phyloP scores from a whole-genome alignment of 2,113 vertebrate species.

The Rhea pennata region DNA sequence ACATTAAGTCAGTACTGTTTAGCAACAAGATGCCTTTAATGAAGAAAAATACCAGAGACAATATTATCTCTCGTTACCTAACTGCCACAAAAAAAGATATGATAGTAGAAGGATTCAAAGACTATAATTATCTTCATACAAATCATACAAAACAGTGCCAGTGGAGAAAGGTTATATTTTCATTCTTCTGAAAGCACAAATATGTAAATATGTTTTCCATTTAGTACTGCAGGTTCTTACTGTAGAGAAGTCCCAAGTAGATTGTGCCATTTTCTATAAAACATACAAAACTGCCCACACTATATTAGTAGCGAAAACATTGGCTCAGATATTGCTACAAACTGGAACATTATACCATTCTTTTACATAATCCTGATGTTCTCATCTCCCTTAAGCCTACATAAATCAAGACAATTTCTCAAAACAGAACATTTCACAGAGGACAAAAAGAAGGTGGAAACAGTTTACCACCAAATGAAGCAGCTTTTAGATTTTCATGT shows the following conservation, averaged over 20 bases:
- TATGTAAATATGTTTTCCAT: background rate
- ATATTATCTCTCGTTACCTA: background rate
- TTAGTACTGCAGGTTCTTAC: background rate
- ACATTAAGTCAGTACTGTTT: background rate
- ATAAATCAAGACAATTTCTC: background rate
- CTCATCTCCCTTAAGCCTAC: background rate
- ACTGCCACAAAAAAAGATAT: background rate
- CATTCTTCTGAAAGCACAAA: background rate
- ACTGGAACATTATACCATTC: background rate
- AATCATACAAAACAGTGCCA: background rate
- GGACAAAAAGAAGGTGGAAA: fast-evolving
- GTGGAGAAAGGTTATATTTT: background rate
- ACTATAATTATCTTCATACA: background rate
- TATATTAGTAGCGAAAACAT: background rate
- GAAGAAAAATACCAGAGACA: background rate
- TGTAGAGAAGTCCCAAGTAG: no score
- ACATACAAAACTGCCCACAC: background rate
- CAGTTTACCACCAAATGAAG: background rate
- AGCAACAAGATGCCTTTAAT: background rate
- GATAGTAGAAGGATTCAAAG: background rate
- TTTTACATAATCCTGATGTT: background rate
- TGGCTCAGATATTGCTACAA: background rate
- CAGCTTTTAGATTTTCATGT: background rate
- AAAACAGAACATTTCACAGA: background rate
- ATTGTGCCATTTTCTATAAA: background rate